Percentiles rank a stretch among this genome's conserved stretches.
Evolutionary conservation across 2,113 vertebrate genomes (phyloP).

Genomic region (Phodopus roborovskii): DNA sequence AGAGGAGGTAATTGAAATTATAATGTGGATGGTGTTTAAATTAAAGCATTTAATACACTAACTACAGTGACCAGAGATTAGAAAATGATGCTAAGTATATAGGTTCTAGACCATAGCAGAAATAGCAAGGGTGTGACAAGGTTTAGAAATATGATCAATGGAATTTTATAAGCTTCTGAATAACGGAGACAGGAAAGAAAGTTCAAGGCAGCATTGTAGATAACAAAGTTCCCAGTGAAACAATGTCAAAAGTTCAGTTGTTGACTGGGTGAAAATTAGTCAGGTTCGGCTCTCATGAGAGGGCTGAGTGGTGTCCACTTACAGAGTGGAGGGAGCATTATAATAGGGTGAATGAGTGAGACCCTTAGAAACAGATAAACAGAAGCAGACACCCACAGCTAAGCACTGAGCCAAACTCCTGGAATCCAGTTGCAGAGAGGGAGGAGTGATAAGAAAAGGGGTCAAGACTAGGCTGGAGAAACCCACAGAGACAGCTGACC

Average conservation of each 20-base stretch:
- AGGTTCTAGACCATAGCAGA: neutral
- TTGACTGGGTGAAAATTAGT: neutral
- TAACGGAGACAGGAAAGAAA: neutral
- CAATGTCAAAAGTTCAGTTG: neutral
- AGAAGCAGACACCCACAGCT: neutral
- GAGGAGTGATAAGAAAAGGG: too few relatives aligned
- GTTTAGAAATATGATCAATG: neutral
- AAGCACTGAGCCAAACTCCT: too few relatives aligned
- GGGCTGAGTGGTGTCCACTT: neutral
- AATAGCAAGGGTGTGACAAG: neutral
- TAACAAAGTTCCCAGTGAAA: neutral
- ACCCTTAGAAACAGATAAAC: neutral
- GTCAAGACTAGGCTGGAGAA: too few relatives aligned
- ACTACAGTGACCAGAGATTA: neutral
- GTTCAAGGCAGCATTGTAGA: neutral
- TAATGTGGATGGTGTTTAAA: neutral
- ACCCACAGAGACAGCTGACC: too few relatives aligned
- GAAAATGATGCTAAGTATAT: neutral
- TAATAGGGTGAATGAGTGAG: neutral
- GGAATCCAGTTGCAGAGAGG: too few relatives aligned
- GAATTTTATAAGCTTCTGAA: conserved; percentile 13
- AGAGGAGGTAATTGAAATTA: neutral
- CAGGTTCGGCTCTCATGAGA: conserved; percentile 2
- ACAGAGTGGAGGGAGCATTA: neutral
- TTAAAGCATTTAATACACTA: neutral